These are phyloP conservation scores for Lithobius niger DNA, from an alignment of 1,140 invertebrate species.

Conservation along the genomic window DNA sequence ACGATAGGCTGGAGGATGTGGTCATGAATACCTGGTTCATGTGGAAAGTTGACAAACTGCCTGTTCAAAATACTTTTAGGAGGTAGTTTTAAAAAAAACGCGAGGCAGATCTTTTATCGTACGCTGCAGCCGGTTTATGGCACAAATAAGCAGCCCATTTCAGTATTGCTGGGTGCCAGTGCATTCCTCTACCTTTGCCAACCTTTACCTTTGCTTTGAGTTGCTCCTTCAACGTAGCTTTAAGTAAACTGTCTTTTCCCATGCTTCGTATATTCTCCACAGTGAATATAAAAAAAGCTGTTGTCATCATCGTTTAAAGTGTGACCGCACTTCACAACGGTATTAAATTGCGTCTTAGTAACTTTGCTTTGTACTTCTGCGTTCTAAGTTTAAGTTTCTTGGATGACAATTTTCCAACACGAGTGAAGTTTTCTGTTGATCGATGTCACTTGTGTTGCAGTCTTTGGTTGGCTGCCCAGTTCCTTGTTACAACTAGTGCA, in stretches of 20 bases:
- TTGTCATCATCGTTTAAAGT: not conserved
- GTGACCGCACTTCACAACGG: not conserved
- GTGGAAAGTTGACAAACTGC: not conserved
- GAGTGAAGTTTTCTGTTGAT: not conserved
- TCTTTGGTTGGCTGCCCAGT: not conserved
- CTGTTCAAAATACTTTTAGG: not conserved
- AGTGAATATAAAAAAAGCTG: not conserved
- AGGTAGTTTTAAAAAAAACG: constrained; percentile 1
- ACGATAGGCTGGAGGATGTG: not conserved
- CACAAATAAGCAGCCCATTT: not conserved
- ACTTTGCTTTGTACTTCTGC: not conserved
- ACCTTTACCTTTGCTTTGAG: not conserved
- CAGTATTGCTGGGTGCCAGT: not conserved
- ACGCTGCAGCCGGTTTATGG: not conserved
- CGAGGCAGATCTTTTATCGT: not conserved
- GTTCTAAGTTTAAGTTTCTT: not conserved
- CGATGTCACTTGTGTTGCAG: not conserved
- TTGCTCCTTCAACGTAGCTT: not conserved
- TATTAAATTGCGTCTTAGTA: not conserved
- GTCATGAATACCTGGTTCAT: not conserved
- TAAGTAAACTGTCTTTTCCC: not conserved
- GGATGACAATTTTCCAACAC: not conserved
- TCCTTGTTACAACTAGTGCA: not conserved
- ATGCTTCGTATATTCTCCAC: not conserved
- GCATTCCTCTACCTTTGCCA: not conserved